phyloP scores from a whole-genome alignment of 2,113 vertebrate species.

The Hippocampus mohnikei region DNA sequence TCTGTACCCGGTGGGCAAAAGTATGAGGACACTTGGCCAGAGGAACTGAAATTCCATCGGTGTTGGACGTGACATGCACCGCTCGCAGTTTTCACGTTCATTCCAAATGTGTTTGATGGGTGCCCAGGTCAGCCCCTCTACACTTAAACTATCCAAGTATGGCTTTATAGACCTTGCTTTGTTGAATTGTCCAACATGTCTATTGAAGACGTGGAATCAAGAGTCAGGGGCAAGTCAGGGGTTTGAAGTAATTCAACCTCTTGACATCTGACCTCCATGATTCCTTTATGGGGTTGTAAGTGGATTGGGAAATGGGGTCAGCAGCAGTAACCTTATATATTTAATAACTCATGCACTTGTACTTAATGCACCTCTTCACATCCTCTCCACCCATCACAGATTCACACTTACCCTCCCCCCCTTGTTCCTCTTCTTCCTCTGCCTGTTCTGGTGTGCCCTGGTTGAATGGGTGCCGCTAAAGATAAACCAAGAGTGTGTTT shows the following conservation, averaged over 20 bases:
- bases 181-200: background rate
- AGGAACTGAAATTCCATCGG: background rate
- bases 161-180: background rate
- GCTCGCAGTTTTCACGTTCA: background rate
- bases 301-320: conserved; percentile 58
- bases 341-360: conserved; percentile 45
- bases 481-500: conserved; percentile 64
- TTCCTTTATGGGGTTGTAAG: conserved; percentile 10
- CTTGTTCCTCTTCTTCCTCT: background rate
- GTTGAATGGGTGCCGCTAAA: conserved; percentile 58
- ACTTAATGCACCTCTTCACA: conserved; percentile 31
- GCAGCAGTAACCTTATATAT: conserved; percentile 59
- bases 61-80: background rate
- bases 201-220: background rate
- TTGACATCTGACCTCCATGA: background rate
- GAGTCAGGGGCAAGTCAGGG: background rate
- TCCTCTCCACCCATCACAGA: conserved; percentile 17
- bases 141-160: background rate
- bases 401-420: conserved; percentile 10
- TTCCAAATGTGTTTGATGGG: background rate
- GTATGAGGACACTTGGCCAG: background rate
- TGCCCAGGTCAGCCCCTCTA: background rate
- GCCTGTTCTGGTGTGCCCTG: conserved; percentile 26
- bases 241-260: background rate
- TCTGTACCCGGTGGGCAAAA: background rate